Base-by-base conservation (phyloP, 2,797 vertebrate genomes). In the Lacerta viridis region DNA sequence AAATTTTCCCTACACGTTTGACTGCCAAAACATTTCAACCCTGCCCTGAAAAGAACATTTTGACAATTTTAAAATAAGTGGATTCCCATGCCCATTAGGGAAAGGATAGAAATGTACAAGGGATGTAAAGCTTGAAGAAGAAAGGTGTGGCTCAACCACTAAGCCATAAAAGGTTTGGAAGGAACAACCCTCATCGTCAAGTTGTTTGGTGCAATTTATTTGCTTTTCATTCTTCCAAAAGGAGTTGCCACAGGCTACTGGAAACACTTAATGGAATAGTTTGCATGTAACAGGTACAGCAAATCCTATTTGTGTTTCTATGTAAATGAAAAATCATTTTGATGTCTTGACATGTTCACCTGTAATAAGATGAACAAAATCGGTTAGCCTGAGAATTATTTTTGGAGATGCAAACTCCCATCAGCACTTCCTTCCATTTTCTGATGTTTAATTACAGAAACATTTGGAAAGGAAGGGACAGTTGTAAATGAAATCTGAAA, bases 101-200 rank as follows among this genome's bases (percentile, higher is more conserved):
- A 85, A 7, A 88, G 90, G 18, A 85, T 72, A 64, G 55, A 84
- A 90, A 87, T 74, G 80, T 75, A 69, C 9, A 36, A 92, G 8
- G 17, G 1, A 25, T 39, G 78, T n/a, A 50, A 6, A 78, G 27
- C 18, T 3, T 91, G 89, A 6, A 39, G 87, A 61, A 0, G 0
- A 80, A 87, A 79, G 41, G 25, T 6, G 11, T 39, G 61, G 61
- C 43, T 77, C 89, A 46, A 81, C 17, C n/a, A 72, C 2, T 8
- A 87, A 5, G 13, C 80, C 75, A 88, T 75, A 90, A 86, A 89
- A 77, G 5, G 3, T 36, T 64, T 85, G 36, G 4, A 79, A 88
- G 64, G 88, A 46, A 85, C 6, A 72, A 36, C 7, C 27, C 9
- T 84, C 27, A 50, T 68, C 20, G 68, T 29, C 41, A 75, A 80